Evolutionary conservation across 2,113 vertebrate genomes (phyloP).

Genomic region (Rhinopithecus roxellana): DNA sequence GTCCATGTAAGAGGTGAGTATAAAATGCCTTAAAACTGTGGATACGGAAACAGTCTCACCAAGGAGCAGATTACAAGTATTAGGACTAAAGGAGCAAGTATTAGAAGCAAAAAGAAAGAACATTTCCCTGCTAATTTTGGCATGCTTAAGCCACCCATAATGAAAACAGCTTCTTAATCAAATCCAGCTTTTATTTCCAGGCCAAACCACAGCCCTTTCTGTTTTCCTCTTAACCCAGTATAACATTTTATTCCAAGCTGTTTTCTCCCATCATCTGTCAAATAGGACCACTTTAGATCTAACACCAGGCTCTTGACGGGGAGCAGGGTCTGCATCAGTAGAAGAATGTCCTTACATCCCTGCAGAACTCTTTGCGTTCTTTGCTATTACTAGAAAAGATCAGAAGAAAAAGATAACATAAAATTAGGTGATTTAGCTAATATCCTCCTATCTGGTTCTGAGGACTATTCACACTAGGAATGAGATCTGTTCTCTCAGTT

Average conservation of each 20-base stretch:
- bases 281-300: neutral
- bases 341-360: neutral
- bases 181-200: constrained; percentile 13
- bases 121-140: neutral
- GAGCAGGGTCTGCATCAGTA: neutral
- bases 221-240: neutral
- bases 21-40: neutral
- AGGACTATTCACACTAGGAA: neutral
- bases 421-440: neutral
- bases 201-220: neutral
- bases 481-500: neutral
- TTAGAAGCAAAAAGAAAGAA: neutral
- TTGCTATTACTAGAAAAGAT: neutral
- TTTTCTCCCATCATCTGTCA: neutral
- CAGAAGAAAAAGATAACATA: neutral
- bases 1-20: neutral
- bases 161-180: constrained; percentile 39
- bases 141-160: neutral
- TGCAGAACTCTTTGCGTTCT: neutral
- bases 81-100: neutral
- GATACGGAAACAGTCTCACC: neutral
- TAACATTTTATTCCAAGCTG: neutral
- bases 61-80: neutral
- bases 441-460: neutral
- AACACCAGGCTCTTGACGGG: neutral